Evolutionary conservation across 1,140 invertebrate genomes (phyloP).

Genomic region (Drosophila pandora): DNA sequence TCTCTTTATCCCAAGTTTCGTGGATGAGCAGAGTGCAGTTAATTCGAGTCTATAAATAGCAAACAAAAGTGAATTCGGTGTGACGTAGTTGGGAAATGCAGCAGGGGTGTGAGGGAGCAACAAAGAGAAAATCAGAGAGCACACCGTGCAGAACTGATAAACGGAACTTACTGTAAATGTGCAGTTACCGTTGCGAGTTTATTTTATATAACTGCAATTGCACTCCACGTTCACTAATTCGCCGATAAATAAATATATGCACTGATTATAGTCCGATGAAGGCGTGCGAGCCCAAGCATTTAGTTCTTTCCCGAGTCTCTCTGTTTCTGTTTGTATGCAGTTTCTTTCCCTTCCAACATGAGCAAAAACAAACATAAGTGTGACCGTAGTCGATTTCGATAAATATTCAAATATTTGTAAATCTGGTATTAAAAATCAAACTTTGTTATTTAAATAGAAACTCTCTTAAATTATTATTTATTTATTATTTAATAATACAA

Average conservation of each 20-base stretch:
- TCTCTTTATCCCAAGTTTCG: slow-evolving; percentile 10
- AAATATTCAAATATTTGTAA: not conserved
- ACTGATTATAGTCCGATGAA: slow-evolving; percentile 7
- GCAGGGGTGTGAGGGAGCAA: slow-evolving; percentile 18
- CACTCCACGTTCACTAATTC: slow-evolving; percentile 14
- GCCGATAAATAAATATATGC: slow-evolving; percentile 19
- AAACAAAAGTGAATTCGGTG: slow-evolving; percentile 64
- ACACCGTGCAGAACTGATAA: slow-evolving; percentile 44
- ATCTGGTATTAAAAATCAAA: not conserved
- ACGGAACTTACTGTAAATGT: slow-evolving; percentile 73
- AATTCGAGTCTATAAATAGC: slow-evolving; percentile 68
- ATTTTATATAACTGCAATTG: slow-evolving; percentile 63
- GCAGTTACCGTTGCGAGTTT: slow-evolving; percentile 47
- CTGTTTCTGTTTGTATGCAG: slow-evolving; percentile 30
- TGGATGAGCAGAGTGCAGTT: slow-evolving; percentile 37
- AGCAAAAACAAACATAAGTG: slow-evolving; percentile 16
- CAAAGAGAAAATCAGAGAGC: slow-evolving; percentile 25
- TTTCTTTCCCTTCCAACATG: not conserved
- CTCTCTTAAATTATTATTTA: no score
- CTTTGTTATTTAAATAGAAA: no score
- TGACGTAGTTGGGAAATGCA: slow-evolving; percentile 45
- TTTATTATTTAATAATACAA: no score
- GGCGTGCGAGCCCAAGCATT: not conserved
- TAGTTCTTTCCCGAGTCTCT: slow-evolving; percentile 15
- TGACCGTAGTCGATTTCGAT: not conserved